A percentile compares a stretch with the other conserved stretches of the same genome.
phyloP scores from a whole-genome alignment of 2,113 vertebrate genomes.

The Riparia riparia region DNA sequence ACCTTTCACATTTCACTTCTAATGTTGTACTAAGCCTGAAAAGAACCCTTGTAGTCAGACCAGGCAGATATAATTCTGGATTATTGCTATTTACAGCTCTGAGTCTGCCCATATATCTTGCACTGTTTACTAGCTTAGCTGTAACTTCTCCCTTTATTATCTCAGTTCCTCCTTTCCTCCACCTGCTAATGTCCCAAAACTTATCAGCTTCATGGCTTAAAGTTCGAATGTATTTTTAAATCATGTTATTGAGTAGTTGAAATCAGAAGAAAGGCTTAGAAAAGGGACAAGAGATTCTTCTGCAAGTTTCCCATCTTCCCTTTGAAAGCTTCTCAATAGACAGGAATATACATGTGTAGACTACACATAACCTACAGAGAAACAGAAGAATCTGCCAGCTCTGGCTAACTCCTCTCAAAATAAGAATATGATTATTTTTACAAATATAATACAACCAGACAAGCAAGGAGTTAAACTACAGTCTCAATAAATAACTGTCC shows the following conservation, averaged over 20 bases:
- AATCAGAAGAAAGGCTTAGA: neutral
- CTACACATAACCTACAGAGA: neutral
- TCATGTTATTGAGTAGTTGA: neutral
- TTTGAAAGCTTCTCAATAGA: neutral
- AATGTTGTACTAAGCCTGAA: neutral
- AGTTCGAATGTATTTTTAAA: neutral
- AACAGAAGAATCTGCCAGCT: neutral
- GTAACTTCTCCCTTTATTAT: slow-evolving; percentile 27
- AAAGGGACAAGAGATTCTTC: neutral
- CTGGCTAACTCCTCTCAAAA: neutral
- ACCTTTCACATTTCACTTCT: neutral
- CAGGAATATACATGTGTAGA: neutral
- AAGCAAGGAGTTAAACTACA: neutral
- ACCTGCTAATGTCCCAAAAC: slow-evolving; percentile 4
- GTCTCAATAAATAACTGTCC: neutral
- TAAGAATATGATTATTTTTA: neutral
- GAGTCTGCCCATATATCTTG: neutral
- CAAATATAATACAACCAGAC: neutral
- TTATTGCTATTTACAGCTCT: neutral
- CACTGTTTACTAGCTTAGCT: neutral
- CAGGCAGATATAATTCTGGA: neutral
- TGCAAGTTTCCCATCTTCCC: neutral
- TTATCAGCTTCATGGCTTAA: neutral
- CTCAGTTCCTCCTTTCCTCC: slow-evolving; percentile 48
- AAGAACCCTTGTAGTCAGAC: neutral